A percentile compares a stretch with the other conserved stretches of the same genome.
These are phyloP conservation scores for Hydroisotoma schaefferi DNA, from an alignment of 2,888 invertebrate genomes.

Conservation along the genomic window DNA sequence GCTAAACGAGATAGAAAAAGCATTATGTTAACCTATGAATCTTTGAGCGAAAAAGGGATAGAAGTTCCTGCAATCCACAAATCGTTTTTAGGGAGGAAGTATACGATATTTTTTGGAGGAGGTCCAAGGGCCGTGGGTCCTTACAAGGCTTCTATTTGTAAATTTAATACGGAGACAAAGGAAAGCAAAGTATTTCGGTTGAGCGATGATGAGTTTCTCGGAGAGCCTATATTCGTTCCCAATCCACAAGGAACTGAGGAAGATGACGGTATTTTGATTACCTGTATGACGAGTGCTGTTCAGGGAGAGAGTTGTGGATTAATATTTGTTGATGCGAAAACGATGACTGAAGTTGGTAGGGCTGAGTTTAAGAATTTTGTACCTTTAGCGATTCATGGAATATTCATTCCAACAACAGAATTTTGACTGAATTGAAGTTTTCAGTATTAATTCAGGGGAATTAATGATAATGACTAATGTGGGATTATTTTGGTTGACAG, in stretches of 20 bases:
- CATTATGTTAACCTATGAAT: conserved; percentile 48
- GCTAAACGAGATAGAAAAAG: conserved; percentile 51
- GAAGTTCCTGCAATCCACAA: conserved; percentile 57
- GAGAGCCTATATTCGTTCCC: conserved; percentile 55
- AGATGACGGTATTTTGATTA: conserved; percentile 55
- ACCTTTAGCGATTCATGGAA: conserved; percentile 50
- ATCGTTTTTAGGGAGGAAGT: conserved; percentile 51
- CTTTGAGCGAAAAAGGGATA: conserved; percentile 50
- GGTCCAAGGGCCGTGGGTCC: conserved; percentile 50
- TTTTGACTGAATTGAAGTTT: too few relatives aligned
- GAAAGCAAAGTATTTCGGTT: conserved; percentile 36
- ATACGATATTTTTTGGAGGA: conserved; percentile 56
- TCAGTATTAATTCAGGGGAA: too few relatives aligned
- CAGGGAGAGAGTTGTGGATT: conserved; percentile 48
- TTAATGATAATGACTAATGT: too few relatives aligned
- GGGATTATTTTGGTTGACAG: too few relatives aligned
- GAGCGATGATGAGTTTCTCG: conserved; percentile 44
- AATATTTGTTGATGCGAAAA: conserved; percentile 52
- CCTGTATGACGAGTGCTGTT: conserved; percentile 49
- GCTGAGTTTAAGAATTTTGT: conserved; percentile 50
- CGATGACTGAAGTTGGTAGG: conserved; percentile 52
- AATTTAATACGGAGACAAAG: conserved; percentile 41
- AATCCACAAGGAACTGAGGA: conserved; percentile 51
- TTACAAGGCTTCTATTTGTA: conserved; percentile 48
- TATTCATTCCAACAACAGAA: conserved; percentile 41